Evolutionary conservation across 2,113 vertebrate species (phyloP), one percentile per base, ranked within the genome.

Genomic region (Zingel zingel): DNA sequence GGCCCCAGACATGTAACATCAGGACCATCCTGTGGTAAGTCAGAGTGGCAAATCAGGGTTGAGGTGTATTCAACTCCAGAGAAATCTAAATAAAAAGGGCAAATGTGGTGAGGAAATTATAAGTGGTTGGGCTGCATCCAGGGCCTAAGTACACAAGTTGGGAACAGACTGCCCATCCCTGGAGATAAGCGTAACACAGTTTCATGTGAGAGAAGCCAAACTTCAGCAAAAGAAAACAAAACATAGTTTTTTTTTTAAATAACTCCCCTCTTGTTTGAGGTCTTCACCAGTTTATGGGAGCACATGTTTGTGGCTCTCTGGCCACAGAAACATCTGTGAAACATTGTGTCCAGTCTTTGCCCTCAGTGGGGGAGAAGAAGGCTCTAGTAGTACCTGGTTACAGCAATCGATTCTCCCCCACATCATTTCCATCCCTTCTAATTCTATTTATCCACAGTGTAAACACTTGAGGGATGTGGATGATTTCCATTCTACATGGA

Each of bases 311-410:
- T 92, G 89, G 87, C 90, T 91, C 72, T 83, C 57, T 90, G 85
- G 86, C 93, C 91, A 84, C 91, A 92, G 77, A 87, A 91, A 94
- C 92, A 94, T 92, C 91, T 93, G 92, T 92, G 91, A 90, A 90
- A 89, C 86, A 89, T 86, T 91, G 86, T 88, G 87, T 90, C 86
- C 79, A 86, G 88, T 90, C 88, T 83, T 80, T 92, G 73, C 74
- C 87, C 91, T 81, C 74, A 76, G 76, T 83, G 59, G 80, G 71
- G 79, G 68, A 86, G 76, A 76, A 81, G 68, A 67, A 61, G 83
- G 82, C 47, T 90, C 48, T 67, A 59, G 50, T 76, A 67, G 65
- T 79, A 89, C 82, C 77, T 83, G 79, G 71, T 81, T 71, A 75
- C 67, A 76, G 33, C 58, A 66, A 91, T 83, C 61, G 53, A 48